These are phyloP conservation scores for Timema podura DNA, from an alignment of 2,888 invertebrate genomes.

Conservation along the genomic window DNA sequence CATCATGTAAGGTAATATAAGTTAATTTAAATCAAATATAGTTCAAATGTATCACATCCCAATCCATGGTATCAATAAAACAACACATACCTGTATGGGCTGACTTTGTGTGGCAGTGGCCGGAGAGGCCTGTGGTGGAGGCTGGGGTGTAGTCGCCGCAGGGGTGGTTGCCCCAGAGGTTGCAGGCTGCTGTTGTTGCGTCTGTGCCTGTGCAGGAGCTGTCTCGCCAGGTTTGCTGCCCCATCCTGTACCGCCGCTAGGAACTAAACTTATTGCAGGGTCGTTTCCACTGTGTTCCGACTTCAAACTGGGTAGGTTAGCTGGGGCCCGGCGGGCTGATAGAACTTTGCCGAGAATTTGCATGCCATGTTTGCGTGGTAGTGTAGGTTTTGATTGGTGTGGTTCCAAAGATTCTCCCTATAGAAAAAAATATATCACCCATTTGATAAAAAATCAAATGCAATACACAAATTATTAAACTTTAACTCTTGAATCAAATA, in stretches of 20 bases:
- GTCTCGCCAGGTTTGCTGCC: conserved; percentile 56
- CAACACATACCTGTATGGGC: too few relatives aligned
- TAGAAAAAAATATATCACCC: conserved; percentile 35
- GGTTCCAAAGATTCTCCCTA: conserved; percentile 85
- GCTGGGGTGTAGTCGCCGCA: conserved; percentile 21
- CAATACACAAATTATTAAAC: too few relatives aligned
- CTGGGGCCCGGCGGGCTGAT: conserved; percentile 96
- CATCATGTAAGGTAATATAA: too few relatives aligned
- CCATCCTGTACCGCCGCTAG: conserved; percentile 77
- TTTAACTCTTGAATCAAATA: too few relatives aligned
- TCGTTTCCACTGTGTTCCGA: conserved; percentile 84
- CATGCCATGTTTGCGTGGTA: conserved; percentile 98
- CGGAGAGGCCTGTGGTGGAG: not conserved
- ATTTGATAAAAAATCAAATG: not conserved
- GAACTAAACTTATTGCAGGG: conserved; percentile 72
- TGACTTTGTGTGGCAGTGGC: too few relatives aligned
- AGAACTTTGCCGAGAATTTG: conserved; percentile 99
- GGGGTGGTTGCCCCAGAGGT: conserved; percentile 40
- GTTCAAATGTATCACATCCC: too few relatives aligned
- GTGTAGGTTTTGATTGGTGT: conserved; percentile 81
- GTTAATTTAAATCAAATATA: too few relatives aligned
- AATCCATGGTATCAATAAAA: too few relatives aligned
- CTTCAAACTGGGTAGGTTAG: conserved; percentile 97
- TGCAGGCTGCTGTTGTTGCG: conserved; percentile 28
- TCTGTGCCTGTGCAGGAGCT: conserved; percentile 36